Evolutionary conservation across 2,113 vertebrate genomes (phyloP).

Genomic region (Apteryx mantelli): DNA sequence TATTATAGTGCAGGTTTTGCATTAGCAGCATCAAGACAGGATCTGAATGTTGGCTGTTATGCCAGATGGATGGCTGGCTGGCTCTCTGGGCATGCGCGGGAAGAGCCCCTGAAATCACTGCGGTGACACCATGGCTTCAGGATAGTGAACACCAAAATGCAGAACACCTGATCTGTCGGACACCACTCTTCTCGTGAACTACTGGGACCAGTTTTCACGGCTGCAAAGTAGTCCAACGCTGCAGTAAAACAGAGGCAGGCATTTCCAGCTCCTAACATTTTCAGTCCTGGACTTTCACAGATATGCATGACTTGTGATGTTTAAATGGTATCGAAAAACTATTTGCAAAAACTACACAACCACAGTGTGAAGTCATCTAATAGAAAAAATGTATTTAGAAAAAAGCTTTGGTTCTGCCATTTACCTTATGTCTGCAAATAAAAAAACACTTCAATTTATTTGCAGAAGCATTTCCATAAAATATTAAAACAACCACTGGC

Average conservation of each 20-base stretch:
- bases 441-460: constrained; percentile 54
- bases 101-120: neutral
- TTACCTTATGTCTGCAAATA: constrained; percentile 65
- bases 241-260: accelerated
- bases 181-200: neutral
- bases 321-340: neutral
- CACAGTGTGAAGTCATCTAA: neutral
- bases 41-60: neutral
- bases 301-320: neutral
- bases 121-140: neutral
- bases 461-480: constrained; percentile 68
- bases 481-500: constrained; percentile 58
- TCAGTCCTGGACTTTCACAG: accelerated
- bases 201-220: accelerated
- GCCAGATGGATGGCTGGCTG: neutral
- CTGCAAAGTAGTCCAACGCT: neutral
- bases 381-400: neutral
- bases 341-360: neutral
- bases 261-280: neutral
- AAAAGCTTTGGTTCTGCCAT: constrained; percentile 25
- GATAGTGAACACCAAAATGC: neutral
- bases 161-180: accelerated
- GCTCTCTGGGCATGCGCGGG: accelerated
- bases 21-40: neutral
- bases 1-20: neutral